Evolutionary conservation across 2,888 invertebrate species (phyloP), one percentile per base, ranked within the genome.

Genomic region (Hirtodrosophila duncani): DNA sequence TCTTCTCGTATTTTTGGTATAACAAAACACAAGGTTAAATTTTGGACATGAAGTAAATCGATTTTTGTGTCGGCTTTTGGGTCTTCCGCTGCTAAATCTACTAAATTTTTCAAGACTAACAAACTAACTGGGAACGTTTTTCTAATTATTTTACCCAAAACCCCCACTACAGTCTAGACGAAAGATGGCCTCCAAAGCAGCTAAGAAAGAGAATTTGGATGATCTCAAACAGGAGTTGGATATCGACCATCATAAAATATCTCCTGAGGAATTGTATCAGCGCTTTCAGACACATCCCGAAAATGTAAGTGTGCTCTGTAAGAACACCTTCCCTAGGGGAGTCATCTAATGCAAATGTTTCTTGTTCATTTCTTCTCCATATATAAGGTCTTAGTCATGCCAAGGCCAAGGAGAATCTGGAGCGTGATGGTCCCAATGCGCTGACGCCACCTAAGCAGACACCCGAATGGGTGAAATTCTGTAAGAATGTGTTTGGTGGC

Each of bases 201-300:
- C 74, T 65, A 90, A 90, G 88, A 90, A 93, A 87, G 94, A 94
- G 89, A 95, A 99, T 88, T 91, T 99, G 90, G 97, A 98, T 90
- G 97, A 98, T 89, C 92, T 99, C 87, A 99, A 99, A 89, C 97
- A 98, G 90, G 99, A 99, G 91, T 92, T 99, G 91, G 96, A 97
- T 89, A 98, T 99, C 89, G 99, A 99, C 89, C 98, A 94, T 89
- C 99, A 99, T 90, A 97, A 96, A 91, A 94, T 99, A 88, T 91
- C 97, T 86, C 92, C 97, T 80, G 98, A 99, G 88, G 98, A 99
- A 89, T 91, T 99, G 81, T 98, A 96, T 90, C 94, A 94, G 90
- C 92, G 98, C 89, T 95, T 98, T 91, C 95, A 95, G 88, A 96
- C 97, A 88, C 96, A 98, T 89, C 96, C 97, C 82, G 97, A 97